These are phyloP conservation scores for Cynocephalus volans DNA, from an alignment of 2,113 vertebrate species.

Conservation along the genomic window DNA sequence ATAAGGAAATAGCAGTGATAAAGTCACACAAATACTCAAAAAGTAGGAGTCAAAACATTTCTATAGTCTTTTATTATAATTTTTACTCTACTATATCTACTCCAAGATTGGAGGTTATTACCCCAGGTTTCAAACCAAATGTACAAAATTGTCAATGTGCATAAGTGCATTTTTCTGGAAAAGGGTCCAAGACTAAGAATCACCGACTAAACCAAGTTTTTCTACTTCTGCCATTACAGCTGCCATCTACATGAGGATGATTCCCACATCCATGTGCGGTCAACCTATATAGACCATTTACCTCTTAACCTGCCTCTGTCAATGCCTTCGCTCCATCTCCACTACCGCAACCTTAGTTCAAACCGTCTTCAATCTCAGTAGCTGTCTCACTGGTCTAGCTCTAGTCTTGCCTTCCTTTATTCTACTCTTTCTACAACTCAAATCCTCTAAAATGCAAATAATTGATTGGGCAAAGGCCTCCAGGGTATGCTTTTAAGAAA, in stretches of 20 bases:
- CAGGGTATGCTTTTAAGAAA: neutral
- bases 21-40: slow-evolving; percentile 11
- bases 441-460: neutral
- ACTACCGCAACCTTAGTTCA: neutral
- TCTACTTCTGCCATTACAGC: neutral
- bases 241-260: neutral
- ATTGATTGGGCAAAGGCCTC: slow-evolving; percentile 60
- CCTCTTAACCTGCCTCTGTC: neutral
- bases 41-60: neutral
- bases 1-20: slow-evolving; percentile 19
- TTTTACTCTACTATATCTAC: neutral
- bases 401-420: neutral
- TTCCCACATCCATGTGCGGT: rapidly evolving
- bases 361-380: neutral
- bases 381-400: neutral
- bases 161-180: neutral
- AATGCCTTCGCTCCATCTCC: neutral
- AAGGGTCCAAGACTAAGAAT: neutral
- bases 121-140: neutral
- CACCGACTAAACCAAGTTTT: neutral
- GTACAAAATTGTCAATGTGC: neutral
- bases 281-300: neutral
- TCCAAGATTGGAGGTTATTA: neutral
- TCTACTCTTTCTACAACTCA: neutral
- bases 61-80: neutral